These are phyloP conservation scores for Nasonovia ribisnigri DNA, from an alignment of 2,888 invertebrate species.

Conservation along the genomic window DNA sequence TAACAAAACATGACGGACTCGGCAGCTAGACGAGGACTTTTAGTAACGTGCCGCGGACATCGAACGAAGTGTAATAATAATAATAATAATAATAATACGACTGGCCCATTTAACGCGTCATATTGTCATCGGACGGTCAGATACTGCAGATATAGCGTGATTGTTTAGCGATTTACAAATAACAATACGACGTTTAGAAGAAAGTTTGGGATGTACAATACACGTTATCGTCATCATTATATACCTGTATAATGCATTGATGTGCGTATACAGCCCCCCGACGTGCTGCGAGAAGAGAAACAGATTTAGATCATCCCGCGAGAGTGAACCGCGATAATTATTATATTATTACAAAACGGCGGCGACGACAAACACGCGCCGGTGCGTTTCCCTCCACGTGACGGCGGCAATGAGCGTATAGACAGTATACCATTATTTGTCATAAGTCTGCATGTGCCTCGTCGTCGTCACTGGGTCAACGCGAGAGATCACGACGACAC, in stretches of 20 bases:
- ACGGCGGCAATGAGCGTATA: not conserved
- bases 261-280: not conserved
- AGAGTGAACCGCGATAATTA: not conserved
- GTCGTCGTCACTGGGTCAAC: slow-evolving; percentile 27
- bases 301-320: not conserved
- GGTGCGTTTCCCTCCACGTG: not conserved
- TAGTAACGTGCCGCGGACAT: not conserved
- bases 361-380: not conserved
- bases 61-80: not conserved
- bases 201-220: not conserved
- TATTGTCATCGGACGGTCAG: not conserved
- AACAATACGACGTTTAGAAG: slow-evolving; percentile 4
- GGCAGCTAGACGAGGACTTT: not conserved
- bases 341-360: not conserved
- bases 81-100: too few relatives aligned
- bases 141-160: not conserved
- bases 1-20: too few relatives aligned
- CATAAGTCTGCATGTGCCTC: not conserved
- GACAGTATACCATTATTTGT: not conserved
- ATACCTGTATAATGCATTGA: not conserved
- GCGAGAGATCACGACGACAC: slow-evolving; percentile 20
- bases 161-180: not conserved
- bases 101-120: not conserved
- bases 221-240: not conserved
- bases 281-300: not conserved